These are phyloP conservation scores for Colostygia pectinataria DNA, from an alignment of 2,888 invertebrate genomes.

Conservation along the genomic window DNA sequence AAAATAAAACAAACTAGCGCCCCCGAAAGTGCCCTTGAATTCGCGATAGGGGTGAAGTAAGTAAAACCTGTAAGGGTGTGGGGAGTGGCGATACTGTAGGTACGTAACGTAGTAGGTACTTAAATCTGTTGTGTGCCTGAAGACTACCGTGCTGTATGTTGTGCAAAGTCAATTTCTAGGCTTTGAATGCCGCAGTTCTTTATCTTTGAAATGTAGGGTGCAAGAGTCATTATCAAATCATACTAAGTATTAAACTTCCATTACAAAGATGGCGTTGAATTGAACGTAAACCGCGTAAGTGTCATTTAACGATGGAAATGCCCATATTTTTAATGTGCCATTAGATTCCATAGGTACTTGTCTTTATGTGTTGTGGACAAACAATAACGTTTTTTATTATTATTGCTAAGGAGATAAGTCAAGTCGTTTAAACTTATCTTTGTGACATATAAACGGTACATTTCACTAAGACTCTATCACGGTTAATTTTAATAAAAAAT, in stretches of 20 bases:
- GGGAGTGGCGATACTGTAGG: no score
- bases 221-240: constrained; percentile 6
- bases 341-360: constrained; percentile 55
- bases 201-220: no score
- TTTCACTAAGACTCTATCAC: constrained; percentile 33
- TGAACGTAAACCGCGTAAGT: constrained; percentile 52
- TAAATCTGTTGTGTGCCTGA: no score
- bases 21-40: no score
- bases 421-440: constrained; percentile 42
- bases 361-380: constrained; percentile 52
- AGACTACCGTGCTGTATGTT: no score
- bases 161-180: no score
- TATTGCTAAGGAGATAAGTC: constrained; percentile 55
- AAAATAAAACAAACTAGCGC: no score
- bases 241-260: constrained; percentile 14
- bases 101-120: no score
- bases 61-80: no score
- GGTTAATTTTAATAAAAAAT: background rate
- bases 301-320: constrained; percentile 57
- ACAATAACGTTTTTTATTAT: constrained; percentile 59
- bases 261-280: constrained; percentile 37
- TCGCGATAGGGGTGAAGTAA: no score
- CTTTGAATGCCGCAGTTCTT: no score
- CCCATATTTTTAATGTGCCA: constrained; percentile 67
- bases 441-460: constrained; percentile 43